These are phyloP conservation scores for Ciona savignyi DNA, from an alignment of 23 tunicate species.

Conservation along the genomic window DNA sequence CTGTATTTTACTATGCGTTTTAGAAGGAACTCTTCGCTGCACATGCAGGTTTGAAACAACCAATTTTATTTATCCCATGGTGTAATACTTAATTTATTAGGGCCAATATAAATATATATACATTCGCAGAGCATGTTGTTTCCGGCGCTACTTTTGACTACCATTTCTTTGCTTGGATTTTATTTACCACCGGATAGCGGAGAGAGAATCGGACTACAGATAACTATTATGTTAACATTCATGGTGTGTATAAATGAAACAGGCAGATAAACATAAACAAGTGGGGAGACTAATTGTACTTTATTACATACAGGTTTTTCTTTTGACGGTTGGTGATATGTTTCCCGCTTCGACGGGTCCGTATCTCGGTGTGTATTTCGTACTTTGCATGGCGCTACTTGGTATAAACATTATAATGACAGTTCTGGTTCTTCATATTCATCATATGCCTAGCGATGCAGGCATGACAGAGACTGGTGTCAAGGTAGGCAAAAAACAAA, in stretches of 20 bases:
- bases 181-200: constrained; percentile 90
- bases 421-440: constrained; percentile 61
- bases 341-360: constrained; percentile 93
- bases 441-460: constrained; percentile 55
- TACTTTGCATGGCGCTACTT: constrained; percentile 71
- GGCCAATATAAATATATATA: too few species aligned
- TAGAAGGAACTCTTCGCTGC: constrained; percentile 55
- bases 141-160: constrained; percentile 75
- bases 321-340: constrained; percentile 88
- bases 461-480: constrained; percentile 6
- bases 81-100: too few species aligned
- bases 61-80: too few species aligned
- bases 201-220: constrained; percentile 79
- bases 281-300: too few species aligned
- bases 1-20: constrained; percentile 24
- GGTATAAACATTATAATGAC: constrained; percentile 77
- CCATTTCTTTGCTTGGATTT: constrained; percentile 68
- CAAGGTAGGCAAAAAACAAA: too few species aligned
- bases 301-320: constrained; percentile 43
- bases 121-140: constrained; percentile 69
- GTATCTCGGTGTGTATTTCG: constrained; percentile 69
- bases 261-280: too few species aligned
- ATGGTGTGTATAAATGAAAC: too few species aligned
- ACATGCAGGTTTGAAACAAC: constrained; percentile 84
- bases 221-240: constrained; percentile 76